Base-by-base conservation (phyloP, 1,140 invertebrate species). In the Drosophila tristis region DNA sequence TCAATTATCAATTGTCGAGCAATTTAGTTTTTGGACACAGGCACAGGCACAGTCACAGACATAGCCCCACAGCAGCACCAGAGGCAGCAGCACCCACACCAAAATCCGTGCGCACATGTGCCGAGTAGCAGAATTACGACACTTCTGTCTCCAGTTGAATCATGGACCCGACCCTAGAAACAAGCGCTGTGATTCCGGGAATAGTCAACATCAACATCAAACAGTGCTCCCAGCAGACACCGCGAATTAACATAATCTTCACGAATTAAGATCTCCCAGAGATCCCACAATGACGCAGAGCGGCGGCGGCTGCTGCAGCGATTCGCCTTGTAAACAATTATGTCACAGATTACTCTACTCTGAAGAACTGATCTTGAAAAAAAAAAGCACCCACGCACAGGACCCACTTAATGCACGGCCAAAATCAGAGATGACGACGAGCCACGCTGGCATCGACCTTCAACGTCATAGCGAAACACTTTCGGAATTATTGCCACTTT, bases 1-100 rank as follows among this genome's bases (percentile, higher is more conserved):
- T 87, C 78, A 87, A 87, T 87, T 87, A 62, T 82, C 82, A 87
- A 87, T 89, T 89, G 84, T 87, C 62, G 84, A 59, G 75, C 65
- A 87, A 87, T 87, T 87, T 79, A 89, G 70, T 50, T 79, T 78
- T 59, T 55, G 82, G 70, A 59, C 64, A 70, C 29, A 35, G 31
- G 20, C 20, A 20, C 20, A 20, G 20, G 20, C 20, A 20, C 20
- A 20, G 20, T 20, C 20, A 20, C 20, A 20, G 20, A 20, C 20
- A 20, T 20, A 20, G 20, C 20, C 20, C 4, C 31, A 35, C 31
- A 39, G 35, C 11, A 4, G 11, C 35, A 35, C 2, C 31, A 39
- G 11, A 11, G 13, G 5, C 35, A 39, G 35, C 11, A 4, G 11
- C 35, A 35, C 5, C 2, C 3, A 9, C 31, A 35, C 2, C 8